Conservation (phyloP, 2,797 vertebrate genomes). For the Brachymystax lenok region DNA sequence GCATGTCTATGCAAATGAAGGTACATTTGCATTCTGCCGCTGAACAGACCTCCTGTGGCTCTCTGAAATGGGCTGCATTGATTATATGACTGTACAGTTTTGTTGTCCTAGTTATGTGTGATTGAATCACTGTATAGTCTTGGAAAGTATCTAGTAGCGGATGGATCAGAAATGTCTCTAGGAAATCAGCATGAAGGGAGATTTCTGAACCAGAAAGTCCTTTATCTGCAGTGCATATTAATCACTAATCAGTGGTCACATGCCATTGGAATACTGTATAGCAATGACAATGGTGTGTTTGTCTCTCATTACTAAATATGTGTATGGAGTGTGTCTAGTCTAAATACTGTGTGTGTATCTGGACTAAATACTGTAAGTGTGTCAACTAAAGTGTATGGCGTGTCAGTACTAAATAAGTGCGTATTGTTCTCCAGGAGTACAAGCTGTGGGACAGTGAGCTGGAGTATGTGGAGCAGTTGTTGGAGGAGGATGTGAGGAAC, state of each 20-base stretch:
- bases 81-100: neutral
- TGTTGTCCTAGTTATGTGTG: neutral
- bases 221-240: too few relatives aligned
- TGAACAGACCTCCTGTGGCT: neutral
- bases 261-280: too few relatives aligned
- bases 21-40: neutral
- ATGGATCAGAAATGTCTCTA: neutral
- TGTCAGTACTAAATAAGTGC: neutral
- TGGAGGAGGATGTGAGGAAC: constrained; percentile 94
- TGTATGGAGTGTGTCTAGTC: too few relatives aligned
- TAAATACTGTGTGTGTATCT: too few relatives aligned
- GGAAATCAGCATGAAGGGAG: too few relatives aligned
- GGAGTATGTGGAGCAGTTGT: constrained; percentile 87
- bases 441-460: constrained; percentile 93
- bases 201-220: too few relatives aligned
- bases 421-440: constrained; percentile 81
- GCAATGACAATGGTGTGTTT: too few relatives aligned
- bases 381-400: neutral
- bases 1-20: neutral
- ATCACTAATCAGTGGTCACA: too few relatives aligned
- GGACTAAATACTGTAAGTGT: neutral
- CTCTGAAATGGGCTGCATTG: neutral
- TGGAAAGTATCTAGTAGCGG: neutral
- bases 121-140: neutral
- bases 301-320: too few relatives aligned